Base-by-base conservation (phyloP, 2,888 invertebrate species). In the Plebejus anna region DNA sequence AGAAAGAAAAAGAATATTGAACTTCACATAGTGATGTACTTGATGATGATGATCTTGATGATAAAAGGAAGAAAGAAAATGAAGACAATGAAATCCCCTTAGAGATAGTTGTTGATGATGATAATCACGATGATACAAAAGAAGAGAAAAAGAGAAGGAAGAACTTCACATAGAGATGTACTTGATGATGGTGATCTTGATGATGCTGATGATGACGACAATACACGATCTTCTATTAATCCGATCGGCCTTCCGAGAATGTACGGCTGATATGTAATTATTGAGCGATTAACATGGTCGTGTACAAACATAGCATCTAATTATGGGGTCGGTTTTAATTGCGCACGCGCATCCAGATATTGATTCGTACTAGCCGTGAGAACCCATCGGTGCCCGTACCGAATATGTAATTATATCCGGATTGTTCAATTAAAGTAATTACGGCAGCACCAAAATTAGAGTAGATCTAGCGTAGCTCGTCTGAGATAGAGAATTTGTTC, bases 241-340 rank as follows among this genome's bases (percentile, higher is more conserved):
- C 91, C 87, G 90, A 90, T 88, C 91, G 90, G 86, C 91, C 92
- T 93, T 93, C 93, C 90, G 89, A 93, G 93, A 93, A 93, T 87
- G 89, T 89, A 89, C 90, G 87, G 86, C 89, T 89, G 89, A 88
- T 91, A 89, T 92, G 92, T 93, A 94, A 94, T 94, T 93, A 94
- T 92, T 88, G 86, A 86, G 92, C 92, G 92, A 93, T 93, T 94
- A 93, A 92, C 93, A 92, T 92, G 91, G 90, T 82, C 92, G 92
- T 92, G 92, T 93, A 93, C 93, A 93, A 94, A 94, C 94, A 94
- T 94, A 93, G 93, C 91, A 89, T 91, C 88, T 94, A 92, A 94
- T 94, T 94, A 92, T 89, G 82, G 93, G 93, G 91, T 93, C 89
- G 90, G 88, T 92, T 92, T 94, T 94, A 94, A 94, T 94, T 94